Evolutionary conservation across 1,140 invertebrate genomes (phyloP).

Genomic region (Aporrectodea caliginosa): DNA sequence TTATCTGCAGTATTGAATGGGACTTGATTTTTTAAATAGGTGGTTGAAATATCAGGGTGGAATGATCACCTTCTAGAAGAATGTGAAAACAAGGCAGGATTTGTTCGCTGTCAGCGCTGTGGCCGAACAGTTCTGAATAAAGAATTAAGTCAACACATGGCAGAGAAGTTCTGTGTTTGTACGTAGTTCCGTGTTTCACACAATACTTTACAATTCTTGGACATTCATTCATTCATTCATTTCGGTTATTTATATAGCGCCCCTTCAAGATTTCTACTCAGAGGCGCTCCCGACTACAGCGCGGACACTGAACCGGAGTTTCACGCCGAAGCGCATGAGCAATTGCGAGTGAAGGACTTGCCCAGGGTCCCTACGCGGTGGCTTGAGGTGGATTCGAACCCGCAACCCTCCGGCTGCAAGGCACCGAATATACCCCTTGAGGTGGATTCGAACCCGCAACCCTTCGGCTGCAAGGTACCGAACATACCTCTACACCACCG

Average conservation of each 20-base stretch:
- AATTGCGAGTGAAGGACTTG: too few species aligned
- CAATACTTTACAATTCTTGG: background rate
- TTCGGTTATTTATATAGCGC: constrained; percentile 3
- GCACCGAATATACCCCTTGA: too few species aligned
- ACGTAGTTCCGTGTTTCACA: constrained; percentile 39
- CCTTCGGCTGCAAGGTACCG: too few species aligned
- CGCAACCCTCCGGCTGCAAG: too few species aligned
- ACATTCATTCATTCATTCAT: background rate
- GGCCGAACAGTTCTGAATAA: constrained; percentile 64
- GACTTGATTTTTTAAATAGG: background rate
- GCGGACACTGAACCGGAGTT: too few species aligned
- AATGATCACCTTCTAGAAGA: constrained; percentile 75
- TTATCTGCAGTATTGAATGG: background rate
- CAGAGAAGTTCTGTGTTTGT: constrained; percentile 62
- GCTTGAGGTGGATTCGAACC: too few species aligned
- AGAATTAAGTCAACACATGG: constrained; percentile 62
- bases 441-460: too few species aligned
- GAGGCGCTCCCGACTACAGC: background rate
- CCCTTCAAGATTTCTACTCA: background rate
- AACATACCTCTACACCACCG: too few species aligned
- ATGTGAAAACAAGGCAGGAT: constrained; percentile 66
- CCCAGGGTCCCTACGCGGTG: too few species aligned
- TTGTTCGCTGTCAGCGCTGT: constrained; percentile 66
- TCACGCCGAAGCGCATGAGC: too few species aligned
- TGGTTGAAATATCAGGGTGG: constrained; percentile 74